Percentiles rank a stretch among this genome's conserved stretches.
Evolutionary conservation across 30 jellyfish, hydroid and myxozoan genomes (phyloP).

Genomic region (Turritopsis rubra): DNA sequence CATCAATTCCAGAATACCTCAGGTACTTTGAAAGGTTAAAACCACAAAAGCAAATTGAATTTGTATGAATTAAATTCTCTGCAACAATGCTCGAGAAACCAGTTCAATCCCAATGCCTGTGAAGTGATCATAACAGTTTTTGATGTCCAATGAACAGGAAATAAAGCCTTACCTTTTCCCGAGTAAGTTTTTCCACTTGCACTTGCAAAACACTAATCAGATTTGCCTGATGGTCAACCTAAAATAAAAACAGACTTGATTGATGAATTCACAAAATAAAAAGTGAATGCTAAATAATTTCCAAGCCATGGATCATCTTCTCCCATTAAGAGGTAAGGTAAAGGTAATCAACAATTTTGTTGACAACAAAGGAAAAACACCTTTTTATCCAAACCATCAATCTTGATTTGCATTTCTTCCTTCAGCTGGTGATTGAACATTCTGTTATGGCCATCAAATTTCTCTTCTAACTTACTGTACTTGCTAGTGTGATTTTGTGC

Average conservation of each 20-base stretch:
- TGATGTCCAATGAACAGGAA: not conserved
- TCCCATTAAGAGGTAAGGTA: not conserved
- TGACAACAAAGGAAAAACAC: not conserved
- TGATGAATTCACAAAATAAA: no score
- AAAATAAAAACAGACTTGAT: no score
- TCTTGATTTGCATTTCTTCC: slow-evolving; percentile 10
- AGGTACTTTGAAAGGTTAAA: no score
- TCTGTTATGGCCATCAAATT: not conserved
- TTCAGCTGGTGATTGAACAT: slow-evolving; percentile 8
- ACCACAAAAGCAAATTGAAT: no score
- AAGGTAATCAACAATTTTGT: not conserved
- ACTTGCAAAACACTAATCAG: slow-evolving; percentile 7
- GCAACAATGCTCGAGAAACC: no score
- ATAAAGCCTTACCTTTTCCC: not conserved
- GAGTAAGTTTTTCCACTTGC: not conserved
- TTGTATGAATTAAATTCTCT: no score
- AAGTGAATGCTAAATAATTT: not conserved
- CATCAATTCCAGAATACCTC: no score
- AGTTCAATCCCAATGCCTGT: no score
- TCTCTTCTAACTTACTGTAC: not conserved
- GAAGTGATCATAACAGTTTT: no score
- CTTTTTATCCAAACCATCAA: slow-evolving; percentile 12
- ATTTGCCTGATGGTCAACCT: slow-evolving; percentile 5
- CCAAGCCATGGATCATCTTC: not conserved
- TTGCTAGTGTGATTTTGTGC: slow-evolving; percentile 6